Base-by-base conservation (phyloP, 2,888 invertebrate species). In the Thera obeliscata region DNA sequence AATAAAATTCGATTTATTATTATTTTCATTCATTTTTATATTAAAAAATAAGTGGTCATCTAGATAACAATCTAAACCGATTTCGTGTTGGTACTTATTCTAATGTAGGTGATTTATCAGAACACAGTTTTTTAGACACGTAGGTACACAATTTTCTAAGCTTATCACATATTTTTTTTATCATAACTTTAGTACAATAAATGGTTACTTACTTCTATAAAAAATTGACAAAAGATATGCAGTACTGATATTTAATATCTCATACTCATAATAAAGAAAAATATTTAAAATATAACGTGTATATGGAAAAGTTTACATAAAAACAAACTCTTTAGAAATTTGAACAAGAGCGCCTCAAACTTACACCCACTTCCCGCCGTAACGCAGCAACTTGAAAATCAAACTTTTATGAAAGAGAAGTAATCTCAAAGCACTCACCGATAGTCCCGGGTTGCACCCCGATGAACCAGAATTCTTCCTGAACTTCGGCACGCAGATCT, bases 401-500 rank as follows among this genome's bases (percentile, higher is more conserved):
- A 9, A 50, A 41, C 12, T 38, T 55, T 66, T 50, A 57, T 58
- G 57, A 61, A 41, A 55, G 49, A 62, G 63, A 61, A 58, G 11
- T 56, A 3, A 52, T 9, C 0, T 22, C 11, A 22, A 52, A 58
- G 3, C 0, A 88, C 94, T 95, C 81, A 95, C 95, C 86, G 95
- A 95, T 49, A 95, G 86, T 83, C 95, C 94, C 55, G 95, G 94
- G 79, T 94, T 95, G 79, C 94, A 94, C 74, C 94, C 91, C 2
- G 94, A 89, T 60, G 94, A 93, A 61, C 91, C 86, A 8, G 94
- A 94, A 69, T 90, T 88, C 83, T 88, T 93, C 73, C 88, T 85
- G 72, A 87, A 91, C 74, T 95, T 94, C 48, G 95, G 95, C 62
- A 95, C 90, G 78, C 95, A 92, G 70, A 95, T 94, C 78, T 95